A percentile compares a stretch with the other conserved stretches of the same genome.
phyloP scores from a whole-genome alignment of 2,113 vertebrate species.

The Addax nasomaculatus region DNA sequence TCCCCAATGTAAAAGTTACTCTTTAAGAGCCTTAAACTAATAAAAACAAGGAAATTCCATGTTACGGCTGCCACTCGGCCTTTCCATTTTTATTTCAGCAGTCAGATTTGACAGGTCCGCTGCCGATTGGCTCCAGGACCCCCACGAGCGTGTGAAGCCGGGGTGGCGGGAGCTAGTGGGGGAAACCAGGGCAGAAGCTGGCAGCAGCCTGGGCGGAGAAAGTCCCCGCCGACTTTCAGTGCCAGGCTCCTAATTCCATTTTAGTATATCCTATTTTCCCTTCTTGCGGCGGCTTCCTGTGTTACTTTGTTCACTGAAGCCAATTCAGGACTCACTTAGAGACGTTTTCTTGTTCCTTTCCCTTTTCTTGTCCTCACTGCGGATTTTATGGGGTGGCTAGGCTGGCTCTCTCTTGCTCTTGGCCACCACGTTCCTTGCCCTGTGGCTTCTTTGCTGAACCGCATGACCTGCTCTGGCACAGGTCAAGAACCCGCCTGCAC shows the following conservation, averaged over 20 bases:
- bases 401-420: neutral
- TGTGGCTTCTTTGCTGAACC: neutral
- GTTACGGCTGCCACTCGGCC: slow-evolving; percentile 59
- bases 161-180: neutral
- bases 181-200: neutral
- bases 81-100: slow-evolving; percentile 70
- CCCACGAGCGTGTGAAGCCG: neutral
- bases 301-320: slow-evolving; percentile 23
- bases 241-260: slow-evolving; percentile 45
- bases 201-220: neutral
- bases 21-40: slow-evolving; percentile 70
- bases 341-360: neutral
- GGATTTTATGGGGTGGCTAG: neutral
- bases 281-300: slow-evolving; percentile 9
- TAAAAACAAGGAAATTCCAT: slow-evolving; percentile 68
- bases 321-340: neutral
- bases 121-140: slow-evolving; percentile 31
- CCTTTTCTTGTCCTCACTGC: neutral
- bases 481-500: neutral
- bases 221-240: neutral
- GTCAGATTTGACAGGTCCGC: slow-evolving; percentile 69
- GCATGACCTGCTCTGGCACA: neutral
- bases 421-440: neutral
- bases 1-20: slow-evolving; percentile 53
- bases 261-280: slow-evolving; percentile 46